Conservation (phyloP, 1,140 invertebrate genomes). For the Holotrichia oblita region DNA sequence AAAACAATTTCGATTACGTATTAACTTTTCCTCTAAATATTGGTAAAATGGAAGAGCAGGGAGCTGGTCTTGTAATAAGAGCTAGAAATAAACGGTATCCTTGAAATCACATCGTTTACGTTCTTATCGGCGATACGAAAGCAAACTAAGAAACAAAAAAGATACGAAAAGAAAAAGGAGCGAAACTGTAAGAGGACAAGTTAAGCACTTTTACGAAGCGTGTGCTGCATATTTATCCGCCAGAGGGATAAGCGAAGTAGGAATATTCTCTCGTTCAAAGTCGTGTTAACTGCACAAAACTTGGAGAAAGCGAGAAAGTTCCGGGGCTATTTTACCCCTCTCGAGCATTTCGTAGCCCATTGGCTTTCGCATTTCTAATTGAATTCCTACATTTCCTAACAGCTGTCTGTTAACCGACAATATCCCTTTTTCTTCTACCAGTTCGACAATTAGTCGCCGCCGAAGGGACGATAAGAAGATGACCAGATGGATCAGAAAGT, state of each 20-base stretch:
- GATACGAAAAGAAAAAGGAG: not conserved
- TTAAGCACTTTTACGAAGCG: slow-evolving; percentile 10
- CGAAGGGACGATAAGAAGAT: not conserved
- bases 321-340: not conserved
- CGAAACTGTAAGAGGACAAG: not conserved
- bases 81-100: too few species aligned
- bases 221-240: slow-evolving; percentile 2
- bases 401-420: slow-evolving; percentile 24
- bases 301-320: slow-evolving; percentile 22
- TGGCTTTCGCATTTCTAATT: slow-evolving; percentile 26
- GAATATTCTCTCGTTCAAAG: not conserved
- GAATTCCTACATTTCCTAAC: slow-evolving; percentile 25
- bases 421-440: not conserved
- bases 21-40: too few species aligned
- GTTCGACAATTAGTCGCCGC: slow-evolving; percentile 1
- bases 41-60: too few species aligned
- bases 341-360: not conserved
- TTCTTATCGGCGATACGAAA: too few species aligned
- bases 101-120: too few species aligned
- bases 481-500: not conserved
- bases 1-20: too few species aligned
- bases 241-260: not conserved
- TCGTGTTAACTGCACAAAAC: slow-evolving; percentile 12
- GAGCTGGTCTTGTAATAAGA: too few species aligned
- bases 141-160: not conserved